phyloP scores from a whole-genome alignment of 1,140 invertebrate genomes.

The Drosophila melanica region DNA sequence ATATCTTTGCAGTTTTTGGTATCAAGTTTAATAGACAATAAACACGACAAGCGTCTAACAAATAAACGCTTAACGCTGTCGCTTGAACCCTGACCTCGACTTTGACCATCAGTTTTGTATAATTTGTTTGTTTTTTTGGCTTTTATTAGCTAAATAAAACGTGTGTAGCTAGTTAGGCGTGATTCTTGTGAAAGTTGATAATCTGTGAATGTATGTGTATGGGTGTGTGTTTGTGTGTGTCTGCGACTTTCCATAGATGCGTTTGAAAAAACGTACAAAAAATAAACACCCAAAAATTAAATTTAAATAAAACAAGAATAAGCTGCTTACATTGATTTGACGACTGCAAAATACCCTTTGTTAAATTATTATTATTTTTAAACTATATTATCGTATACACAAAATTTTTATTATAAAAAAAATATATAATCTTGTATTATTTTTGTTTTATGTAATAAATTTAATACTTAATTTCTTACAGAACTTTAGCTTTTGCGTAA shows the following conservation, averaged over 20 bases:
- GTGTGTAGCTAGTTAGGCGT: conserved; percentile 55
- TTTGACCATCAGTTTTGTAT: conserved; percentile 34
- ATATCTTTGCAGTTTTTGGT: conserved; percentile 48
- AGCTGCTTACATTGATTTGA: not conserved
- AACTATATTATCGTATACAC: too few relatives aligned
- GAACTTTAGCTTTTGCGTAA: too few relatives aligned
- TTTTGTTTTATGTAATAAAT: not conserved
- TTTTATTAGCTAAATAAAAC: conserved; percentile 25
- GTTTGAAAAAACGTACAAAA: conserved; percentile 31
- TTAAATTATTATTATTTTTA: too few relatives aligned
- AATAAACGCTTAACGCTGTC: conserved; percentile 46
- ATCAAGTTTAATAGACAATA: conserved; percentile 70
- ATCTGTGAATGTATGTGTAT: conserved; percentile 1
- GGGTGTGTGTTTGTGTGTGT: not conserved
- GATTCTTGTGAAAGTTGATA: conserved; percentile 73
- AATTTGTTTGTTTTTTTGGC: conserved; percentile 1
- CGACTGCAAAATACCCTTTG: conserved; percentile 10
- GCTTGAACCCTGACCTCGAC: conserved; percentile 68
- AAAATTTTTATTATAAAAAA: not conserved
- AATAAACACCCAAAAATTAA: conserved; percentile 36
- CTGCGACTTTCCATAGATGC: conserved; percentile 32
- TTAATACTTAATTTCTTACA: too few relatives aligned
- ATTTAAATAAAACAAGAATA: conserved; percentile 14
- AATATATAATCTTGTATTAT: not conserved
- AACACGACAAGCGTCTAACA: conserved; percentile 53